Evolutionary conservation across 1,140 invertebrate genomes (phyloP).

Genomic region (Bursaphelenchus mucronatus): DNA sequence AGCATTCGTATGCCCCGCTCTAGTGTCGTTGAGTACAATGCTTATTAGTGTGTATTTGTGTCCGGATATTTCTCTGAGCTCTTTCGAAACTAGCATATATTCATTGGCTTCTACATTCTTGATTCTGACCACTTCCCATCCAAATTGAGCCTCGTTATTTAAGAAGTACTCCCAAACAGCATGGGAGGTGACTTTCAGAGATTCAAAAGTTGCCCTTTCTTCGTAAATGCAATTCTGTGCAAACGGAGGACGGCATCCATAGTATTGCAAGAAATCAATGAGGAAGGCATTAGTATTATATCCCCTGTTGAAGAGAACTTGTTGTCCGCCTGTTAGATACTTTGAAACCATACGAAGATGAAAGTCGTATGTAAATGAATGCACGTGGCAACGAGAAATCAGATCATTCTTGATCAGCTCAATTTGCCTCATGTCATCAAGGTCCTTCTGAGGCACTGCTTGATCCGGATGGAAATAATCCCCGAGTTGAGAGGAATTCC

Average conservation of each 20-base stretch:
- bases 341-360: constrained; percentile 73
- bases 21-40: constrained; percentile 36
- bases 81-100: constrained; percentile 54
- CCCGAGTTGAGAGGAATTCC: constrained; percentile 63
- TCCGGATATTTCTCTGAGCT: constrained; percentile 32
- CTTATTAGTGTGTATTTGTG: constrained; percentile 37
- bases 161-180: constrained; percentile 53
- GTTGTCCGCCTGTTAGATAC: constrained; percentile 68
- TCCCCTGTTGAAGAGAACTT: constrained; percentile 67
- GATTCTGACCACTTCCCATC: constrained; percentile 50
- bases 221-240: constrained; percentile 74
- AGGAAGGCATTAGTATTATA: constrained; percentile 76
- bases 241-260: constrained; percentile 76
- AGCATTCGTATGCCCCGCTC: constrained; percentile 9
- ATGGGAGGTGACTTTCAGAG: constrained; percentile 29
- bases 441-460: constrained; percentile 1
- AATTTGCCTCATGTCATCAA: constrained; percentile 26
- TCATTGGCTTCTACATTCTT: constrained; percentile 27
- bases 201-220: constrained; percentile 38
- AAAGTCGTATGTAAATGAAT: constrained; percentile 83
- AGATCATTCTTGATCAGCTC: constrained; percentile 46
- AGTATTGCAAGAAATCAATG: constrained; percentile 78
- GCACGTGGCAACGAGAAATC: constrained; percentile 67
- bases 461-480: background rate
- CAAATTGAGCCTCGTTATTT: constrained; percentile 41